Conservation (phyloP, 2,888 invertebrate species). For the Mesorhabditis belari region DNA sequence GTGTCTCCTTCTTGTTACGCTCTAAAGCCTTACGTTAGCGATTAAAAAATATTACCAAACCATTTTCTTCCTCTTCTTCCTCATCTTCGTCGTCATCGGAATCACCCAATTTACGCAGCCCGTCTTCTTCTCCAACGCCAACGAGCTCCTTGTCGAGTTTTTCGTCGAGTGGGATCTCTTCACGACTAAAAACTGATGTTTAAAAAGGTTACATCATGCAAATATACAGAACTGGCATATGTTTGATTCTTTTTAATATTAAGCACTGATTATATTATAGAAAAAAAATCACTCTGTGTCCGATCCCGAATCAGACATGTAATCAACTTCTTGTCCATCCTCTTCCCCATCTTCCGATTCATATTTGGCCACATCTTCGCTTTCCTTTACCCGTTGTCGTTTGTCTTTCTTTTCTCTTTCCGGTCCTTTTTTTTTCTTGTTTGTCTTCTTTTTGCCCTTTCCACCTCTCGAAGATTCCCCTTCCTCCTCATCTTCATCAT, state of each 20-base stretch:
- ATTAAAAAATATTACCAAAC: not conserved
- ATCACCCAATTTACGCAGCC: slow-evolving; percentile 67
- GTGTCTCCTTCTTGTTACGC: not conserved
- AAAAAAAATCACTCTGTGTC: slow-evolving; percentile 43
- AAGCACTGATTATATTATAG: not conserved
- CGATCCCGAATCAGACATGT: slow-evolving; percentile 50
- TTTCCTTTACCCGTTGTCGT: slow-evolving; percentile 40
- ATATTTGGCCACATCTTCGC: slow-evolving; percentile 49
- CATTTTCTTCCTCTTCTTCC: slow-evolving; percentile 1
- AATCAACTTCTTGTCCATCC: slow-evolving; percentile 51
- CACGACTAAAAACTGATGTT: slow-evolving; percentile 37
- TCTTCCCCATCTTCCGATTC: slow-evolving; percentile 51
- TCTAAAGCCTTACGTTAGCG: not conserved
- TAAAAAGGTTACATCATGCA: too few species aligned
- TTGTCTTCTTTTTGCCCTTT: slow-evolving; percentile 13
- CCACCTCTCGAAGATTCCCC: slow-evolving; percentile 12
- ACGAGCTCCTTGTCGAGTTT: slow-evolving; percentile 76
- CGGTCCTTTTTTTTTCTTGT: slow-evolving; percentile 26
- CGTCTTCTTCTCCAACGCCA: slow-evolving; percentile 84
- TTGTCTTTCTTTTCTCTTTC: slow-evolving; percentile 25
- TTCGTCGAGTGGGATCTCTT: slow-evolving; percentile 47
- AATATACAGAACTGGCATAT: not conserved
- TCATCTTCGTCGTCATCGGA: not conserved
- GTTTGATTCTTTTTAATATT: not conserved
- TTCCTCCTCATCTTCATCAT: slow-evolving; percentile 22